phyloP scores from a whole-genome alignment of 1,140 invertebrate species.

The Aphaenogaster ashmeadi region DNA sequence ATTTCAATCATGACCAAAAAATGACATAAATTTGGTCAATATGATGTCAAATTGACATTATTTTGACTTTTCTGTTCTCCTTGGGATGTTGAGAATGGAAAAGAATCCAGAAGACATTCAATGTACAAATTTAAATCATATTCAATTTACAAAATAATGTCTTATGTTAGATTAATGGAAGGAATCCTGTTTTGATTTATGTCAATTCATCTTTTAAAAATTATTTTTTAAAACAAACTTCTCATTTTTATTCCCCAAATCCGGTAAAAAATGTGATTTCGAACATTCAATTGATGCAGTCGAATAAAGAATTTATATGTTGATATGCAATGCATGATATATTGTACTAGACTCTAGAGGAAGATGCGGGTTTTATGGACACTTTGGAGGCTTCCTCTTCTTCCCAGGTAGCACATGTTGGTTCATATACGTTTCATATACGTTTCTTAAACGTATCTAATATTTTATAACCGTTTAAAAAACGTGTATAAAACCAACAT shows the following conservation, averaged over 20 bases:
- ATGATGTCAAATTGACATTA: too few species aligned
- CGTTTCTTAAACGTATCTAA: too few species aligned
- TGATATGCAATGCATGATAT: not conserved
- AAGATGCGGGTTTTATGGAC: too few species aligned
- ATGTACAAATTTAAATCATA: not conserved
- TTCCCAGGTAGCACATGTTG: too few species aligned
- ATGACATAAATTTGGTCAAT: too few species aligned
- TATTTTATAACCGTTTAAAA: too few species aligned
- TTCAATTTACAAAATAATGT: not conserved
- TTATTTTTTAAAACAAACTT: not conserved
- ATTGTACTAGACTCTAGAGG: too few species aligned
- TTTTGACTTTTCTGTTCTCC: too few species aligned
- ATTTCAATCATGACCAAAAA: too few species aligned
- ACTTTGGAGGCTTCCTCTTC: too few species aligned
- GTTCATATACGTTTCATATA: too few species aligned
- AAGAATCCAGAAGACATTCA: not conserved
- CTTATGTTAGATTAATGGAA: not conserved
- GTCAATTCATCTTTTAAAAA: not conserved
- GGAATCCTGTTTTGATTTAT: not conserved
- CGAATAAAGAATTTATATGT: not conserved
- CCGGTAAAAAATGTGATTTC: not conserved
- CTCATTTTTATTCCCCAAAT: not conserved
- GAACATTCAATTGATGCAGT: not conserved
- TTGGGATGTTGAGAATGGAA: not conserved
- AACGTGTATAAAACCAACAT: too few species aligned